A percentile compares a stretch with the other conserved stretches of the same genome.
phyloP scores from a whole-genome alignment of 2,888 invertebrate genomes.

The Cephus sareptanus region DNA sequence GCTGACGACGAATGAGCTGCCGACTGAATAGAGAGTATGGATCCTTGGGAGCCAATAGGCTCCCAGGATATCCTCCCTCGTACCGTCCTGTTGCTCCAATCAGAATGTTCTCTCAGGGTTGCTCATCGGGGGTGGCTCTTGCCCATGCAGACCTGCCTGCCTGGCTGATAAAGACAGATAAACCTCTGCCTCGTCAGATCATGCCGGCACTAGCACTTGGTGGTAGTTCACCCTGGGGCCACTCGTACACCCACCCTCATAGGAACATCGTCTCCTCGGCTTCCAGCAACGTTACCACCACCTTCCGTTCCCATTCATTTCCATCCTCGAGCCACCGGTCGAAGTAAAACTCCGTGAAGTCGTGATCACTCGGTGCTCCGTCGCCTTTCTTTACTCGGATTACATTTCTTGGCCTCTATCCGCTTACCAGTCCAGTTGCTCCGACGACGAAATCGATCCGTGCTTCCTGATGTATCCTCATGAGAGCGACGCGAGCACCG shows the following conservation, averaged over 20 bases:
- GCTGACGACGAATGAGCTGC: slow-evolving; percentile 42
- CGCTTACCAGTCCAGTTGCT: background rate
- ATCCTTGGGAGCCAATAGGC: slow-evolving; percentile 52
- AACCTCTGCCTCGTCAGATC: slow-evolving; percentile 43
- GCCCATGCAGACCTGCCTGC: slow-evolving; percentile 28
- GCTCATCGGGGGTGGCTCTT: slow-evolving; percentile 35
- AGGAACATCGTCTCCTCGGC: slow-evolving; percentile 27
- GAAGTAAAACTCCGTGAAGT: slow-evolving; percentile 22
- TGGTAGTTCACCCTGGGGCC: slow-evolving; percentile 40
- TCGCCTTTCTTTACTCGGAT: slow-evolving; percentile 43
- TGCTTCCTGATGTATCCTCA: background rate
- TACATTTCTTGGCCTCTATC: slow-evolving; percentile 20
- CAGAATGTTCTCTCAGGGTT: slow-evolving; percentile 34
- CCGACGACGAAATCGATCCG: background rate
- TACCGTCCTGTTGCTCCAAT: slow-evolving; percentile 43
- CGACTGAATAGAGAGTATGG: slow-evolving; percentile 54
- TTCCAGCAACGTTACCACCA: slow-evolving; percentile 23
- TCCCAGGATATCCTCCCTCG: slow-evolving; percentile 41
- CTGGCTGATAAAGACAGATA: slow-evolving; percentile 51
- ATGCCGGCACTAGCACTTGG: slow-evolving; percentile 43
- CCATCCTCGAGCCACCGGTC: slow-evolving; percentile 17
- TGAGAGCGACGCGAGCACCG: background rate
- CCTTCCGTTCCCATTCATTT: slow-evolving; percentile 26
- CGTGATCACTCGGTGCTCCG: slow-evolving; percentile 34
- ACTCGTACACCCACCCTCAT: slow-evolving; percentile 15